Evolutionary conservation across 2,888 invertebrate genomes (phyloP), one percentile per base, ranked within the genome.

Genomic region (Andrena dorsata): DNA sequence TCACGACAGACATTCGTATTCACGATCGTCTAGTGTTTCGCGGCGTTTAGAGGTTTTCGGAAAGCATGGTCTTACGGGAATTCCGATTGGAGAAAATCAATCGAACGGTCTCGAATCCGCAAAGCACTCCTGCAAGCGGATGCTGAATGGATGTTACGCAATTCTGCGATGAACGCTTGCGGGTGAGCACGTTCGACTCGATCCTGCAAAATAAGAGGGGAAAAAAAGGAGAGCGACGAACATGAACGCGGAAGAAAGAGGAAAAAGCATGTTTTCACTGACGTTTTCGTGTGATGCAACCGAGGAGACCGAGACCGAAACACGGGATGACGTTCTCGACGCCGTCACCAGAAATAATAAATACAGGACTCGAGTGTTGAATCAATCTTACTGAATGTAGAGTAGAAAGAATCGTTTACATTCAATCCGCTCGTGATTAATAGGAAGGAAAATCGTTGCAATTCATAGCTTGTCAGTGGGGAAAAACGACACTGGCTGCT

Each of bases 91-190:
- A 13, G 80, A 82, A 82, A 82, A 87, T 86, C 80, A 47, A 66
- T 64, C 66, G 69, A 69, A 84, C 80, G 26, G 23, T 56, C 2
- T 84, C 79, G 82, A 78, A 79, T 82, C 41, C 30, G 56, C 64
- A 77, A 79, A 82, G 41, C 73, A 66, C 65, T 64, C 65, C 63
- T 20, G 35, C 79, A 76, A 78, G 80, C 80, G 82, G 78, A 82
- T 84, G 80, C 75, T 77, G 84, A 82, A 86, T 79, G 73, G 41
- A 72, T 30, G 70, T 86, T 85, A 85, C 69, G 75, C 77, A 85
- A 86, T 58, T 35, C 70, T 23, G 53, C 58, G 68, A 77, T 75
- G 75, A 80, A 8, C 30, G n/a, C 26, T 56, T 32, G 58, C 64
- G 60, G 47, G 47, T 70, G 66, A 72, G 76, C 58, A 61, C 30